These are phyloP conservation scores for Taurulus bubalis DNA, from an alignment of 2,113 vertebrate species.

Conservation along the genomic window DNA sequence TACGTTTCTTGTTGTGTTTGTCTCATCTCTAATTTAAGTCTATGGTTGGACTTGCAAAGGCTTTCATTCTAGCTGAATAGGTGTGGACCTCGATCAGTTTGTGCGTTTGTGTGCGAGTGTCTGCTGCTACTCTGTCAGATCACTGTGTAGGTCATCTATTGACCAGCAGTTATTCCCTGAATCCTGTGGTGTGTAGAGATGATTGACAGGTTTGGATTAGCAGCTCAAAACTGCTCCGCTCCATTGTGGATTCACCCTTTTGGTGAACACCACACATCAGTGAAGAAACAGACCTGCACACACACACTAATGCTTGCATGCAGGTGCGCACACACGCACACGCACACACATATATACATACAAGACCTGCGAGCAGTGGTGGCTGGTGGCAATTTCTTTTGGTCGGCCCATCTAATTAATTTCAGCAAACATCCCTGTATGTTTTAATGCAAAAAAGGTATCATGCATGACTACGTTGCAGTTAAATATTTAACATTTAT, in stretches of 20 bases:
- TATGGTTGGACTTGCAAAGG: constrained; percentile 6
- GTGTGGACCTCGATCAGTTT: not conserved
- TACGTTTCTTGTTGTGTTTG: not conserved
- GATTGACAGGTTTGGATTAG: constrained; percentile 73
- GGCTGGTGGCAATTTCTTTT: too few relatives aligned
- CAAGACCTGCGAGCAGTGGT: not conserved
- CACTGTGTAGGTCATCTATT: constrained; percentile 54
- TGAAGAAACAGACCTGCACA: not conserved
- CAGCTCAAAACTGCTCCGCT: constrained; percentile 40
- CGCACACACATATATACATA: not conserved
- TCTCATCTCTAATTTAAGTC: not conserved
- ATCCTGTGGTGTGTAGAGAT: constrained; percentile 53
- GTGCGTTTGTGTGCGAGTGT: constrained; percentile 2
- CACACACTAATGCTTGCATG: not conserved
- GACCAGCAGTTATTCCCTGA: constrained; percentile 52
- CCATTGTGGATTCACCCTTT: constrained; percentile 47
- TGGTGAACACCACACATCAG: constrained; percentile 18
- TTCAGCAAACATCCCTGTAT: too few relatives aligned
- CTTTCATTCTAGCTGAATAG: constrained; percentile 7
- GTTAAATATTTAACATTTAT: too few relatives aligned
- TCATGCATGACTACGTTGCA: too few relatives aligned
- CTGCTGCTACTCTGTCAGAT: constrained; percentile 4
- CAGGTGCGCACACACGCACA: not conserved
- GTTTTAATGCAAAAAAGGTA: too few relatives aligned
- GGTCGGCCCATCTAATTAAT: too few relatives aligned